A percentile compares a stretch with the other conserved stretches of the same genome.
Conservation (phyloP, 2,113 vertebrate species). For the Nyctereutes procyonoides region DNA sequence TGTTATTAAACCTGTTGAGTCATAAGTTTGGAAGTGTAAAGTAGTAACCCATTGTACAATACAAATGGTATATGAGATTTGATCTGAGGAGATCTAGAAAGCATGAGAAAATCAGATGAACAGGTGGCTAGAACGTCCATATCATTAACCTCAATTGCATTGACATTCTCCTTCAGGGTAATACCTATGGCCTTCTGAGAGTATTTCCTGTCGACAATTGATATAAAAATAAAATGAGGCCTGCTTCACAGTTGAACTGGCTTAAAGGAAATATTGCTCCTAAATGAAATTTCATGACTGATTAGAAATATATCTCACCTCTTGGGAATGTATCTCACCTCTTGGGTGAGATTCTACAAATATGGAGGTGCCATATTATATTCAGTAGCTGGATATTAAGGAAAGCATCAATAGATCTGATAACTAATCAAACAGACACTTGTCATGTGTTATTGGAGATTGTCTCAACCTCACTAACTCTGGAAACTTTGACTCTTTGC, state of each 20-base stretch:
- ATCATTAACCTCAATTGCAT: neutral
- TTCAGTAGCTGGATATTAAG: neutral
- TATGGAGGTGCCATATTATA: neutral
- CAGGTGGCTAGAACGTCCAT: neutral
- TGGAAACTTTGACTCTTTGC: neutral
- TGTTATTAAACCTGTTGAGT: neutral
- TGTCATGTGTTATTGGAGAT: neutral
- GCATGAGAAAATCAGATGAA: neutral
- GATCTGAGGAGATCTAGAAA: neutral
- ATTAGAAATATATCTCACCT: neutral
- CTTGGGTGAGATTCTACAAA: neutral
- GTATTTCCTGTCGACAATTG: neutral
- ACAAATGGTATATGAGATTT: neutral
- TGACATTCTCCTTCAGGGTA: neutral
- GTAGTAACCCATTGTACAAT: neutral
- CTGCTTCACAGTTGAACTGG: neutral
- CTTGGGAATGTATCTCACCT: neutral
- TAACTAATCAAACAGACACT: neutral
- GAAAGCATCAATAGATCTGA: neutral
- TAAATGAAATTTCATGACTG: neutral
- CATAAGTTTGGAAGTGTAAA: neutral
- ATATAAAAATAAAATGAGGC: neutral
- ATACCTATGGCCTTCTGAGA: neutral
- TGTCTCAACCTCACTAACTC: neutral
- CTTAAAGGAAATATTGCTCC: neutral